Evolutionary conservation across 2,888 invertebrate genomes (phyloP), one percentile per base, ranked within the genome.

Genomic region (Camponotus fellah): DNA sequence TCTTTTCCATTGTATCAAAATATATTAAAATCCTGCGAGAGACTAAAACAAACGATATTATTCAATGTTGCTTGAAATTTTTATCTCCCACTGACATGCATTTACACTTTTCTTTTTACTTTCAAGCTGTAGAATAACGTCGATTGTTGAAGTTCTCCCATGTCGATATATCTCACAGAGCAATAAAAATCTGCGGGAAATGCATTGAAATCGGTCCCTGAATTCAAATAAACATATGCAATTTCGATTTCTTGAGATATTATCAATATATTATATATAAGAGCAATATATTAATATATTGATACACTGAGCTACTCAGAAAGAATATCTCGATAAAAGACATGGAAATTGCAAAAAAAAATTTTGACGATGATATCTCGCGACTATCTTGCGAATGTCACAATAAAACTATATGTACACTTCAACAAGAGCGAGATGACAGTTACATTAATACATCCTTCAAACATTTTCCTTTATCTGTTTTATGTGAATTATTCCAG

Each of bases 1-100:
- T 34, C 21, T 56, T 14, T 37, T 77, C 26, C 79, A 58, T 80
- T 46, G 75, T 80, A 80, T 80, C 79, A 80, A 80, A 80, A 80
- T 80, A 80, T 80, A 80, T 80, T 46, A 80, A 80, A 80, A 80
- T 68, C 26, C 21, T 46, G 46, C 75, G 60, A 46, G 60, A 46
- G 49, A 74, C 75, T 43, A 26, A 34, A 53, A 56, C 77, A 21
- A 77, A 32, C 77, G 26, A 56, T 8, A 32, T 32, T 32, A 56
- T 40, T 37, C 53, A 21, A 58, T 53, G 34, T 37, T 17, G 14
- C 17, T 71, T 66, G 66, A 43, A 21, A 58, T 21, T 21, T 58
- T 21, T 58, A 9, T 21, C 5, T 8, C 10, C 9, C n/a, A 53
- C 53, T n/a, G 53, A n/a, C n/a, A 53, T 53, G 8, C n/a, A 53